phyloP scores from a whole-genome alignment of 1,140 invertebrate species.

The Sesamia nonagrioides region DNA sequence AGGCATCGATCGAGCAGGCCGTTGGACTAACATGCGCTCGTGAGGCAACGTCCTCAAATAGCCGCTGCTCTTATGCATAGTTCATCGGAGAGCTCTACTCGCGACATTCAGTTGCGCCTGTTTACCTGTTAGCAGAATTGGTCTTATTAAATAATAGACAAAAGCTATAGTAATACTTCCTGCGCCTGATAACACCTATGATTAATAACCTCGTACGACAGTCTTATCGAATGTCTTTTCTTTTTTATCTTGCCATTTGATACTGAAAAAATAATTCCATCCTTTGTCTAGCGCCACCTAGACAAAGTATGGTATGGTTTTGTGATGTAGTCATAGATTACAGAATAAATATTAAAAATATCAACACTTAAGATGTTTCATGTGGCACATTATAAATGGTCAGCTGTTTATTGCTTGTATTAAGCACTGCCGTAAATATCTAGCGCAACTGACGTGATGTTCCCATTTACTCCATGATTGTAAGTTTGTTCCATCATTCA shows the following conservation, averaged over 20 bases:
- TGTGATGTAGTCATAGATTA: no score
- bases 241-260: not conserved
- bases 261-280: not conserved
- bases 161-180: not conserved
- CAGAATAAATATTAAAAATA: no score
- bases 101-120: not conserved
- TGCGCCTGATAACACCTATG: not conserved
- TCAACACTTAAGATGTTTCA: no score
- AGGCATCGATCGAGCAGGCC: not conserved
- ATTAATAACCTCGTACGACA: not conserved
- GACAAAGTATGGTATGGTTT: no score
- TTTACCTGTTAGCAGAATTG: not conserved
- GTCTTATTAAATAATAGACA: not conserved
- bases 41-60: constrained; percentile 22
- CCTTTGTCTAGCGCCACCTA: no score
- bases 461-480: no score
- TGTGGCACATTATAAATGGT: no score
- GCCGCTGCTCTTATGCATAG: constrained; percentile 14
- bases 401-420: no score
- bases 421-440: no score
- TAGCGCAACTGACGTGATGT: no score
- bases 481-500: no score
- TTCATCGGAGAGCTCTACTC: not conserved
- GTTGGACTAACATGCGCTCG: constrained; percentile 8
- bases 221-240: not conserved